Conservation (phyloP, 2,888 invertebrate genomes). For the Sinelater perroti region DNA sequence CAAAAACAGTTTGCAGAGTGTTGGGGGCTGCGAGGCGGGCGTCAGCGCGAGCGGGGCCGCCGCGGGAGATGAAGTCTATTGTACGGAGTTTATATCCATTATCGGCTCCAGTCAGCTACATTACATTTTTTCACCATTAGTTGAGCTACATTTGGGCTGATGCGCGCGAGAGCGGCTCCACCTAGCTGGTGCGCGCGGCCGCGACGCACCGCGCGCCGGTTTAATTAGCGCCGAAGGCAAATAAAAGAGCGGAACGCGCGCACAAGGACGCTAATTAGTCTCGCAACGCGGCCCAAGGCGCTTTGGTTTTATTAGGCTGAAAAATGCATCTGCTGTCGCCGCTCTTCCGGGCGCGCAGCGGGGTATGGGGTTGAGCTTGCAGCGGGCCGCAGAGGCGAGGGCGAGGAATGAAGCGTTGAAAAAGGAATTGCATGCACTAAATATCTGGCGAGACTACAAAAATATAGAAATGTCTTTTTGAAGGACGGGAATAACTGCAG, state of each 20-base stretch:
- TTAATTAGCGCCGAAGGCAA: conserved; percentile 29
- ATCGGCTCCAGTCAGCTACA: conserved; percentile 32
- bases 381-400: no score
- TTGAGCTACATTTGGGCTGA: conserved; percentile 20
- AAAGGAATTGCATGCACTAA: no score
- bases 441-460: no score
- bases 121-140: conserved; percentile 27
- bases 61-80: conserved; percentile 36
- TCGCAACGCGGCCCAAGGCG: conserved; percentile 29
- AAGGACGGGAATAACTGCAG: no score
- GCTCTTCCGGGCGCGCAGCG: no score
- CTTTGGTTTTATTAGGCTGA: conserved; percentile 32
- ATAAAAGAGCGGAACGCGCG: conserved; percentile 27
- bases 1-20: conserved; percentile 33
- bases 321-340: conserved; percentile 30
- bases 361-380: no score
- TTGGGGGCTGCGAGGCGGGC: conserved; percentile 24
- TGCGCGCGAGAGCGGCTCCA: background rate
- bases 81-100: conserved; percentile 36
- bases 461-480: no score
- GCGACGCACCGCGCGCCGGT: no score
- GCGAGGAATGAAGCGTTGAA: no score
- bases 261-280: conserved; percentile 30
- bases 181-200: no score
- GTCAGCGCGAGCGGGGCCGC: conserved; percentile 28